Conservation (phyloP, 2,888 invertebrate genomes). For the Cryptocheilus praepositus region DNA sequence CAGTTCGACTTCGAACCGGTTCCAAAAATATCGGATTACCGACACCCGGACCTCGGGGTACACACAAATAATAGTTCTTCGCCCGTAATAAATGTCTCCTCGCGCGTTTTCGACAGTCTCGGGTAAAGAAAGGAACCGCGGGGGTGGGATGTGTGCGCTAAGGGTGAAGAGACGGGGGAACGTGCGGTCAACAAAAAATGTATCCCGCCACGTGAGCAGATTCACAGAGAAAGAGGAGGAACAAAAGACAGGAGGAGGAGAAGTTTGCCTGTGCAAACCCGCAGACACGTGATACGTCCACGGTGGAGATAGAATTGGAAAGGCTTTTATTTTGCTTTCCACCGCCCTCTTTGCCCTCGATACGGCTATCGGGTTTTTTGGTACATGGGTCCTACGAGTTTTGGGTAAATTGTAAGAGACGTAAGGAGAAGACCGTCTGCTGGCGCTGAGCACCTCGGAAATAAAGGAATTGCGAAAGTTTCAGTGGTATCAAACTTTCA, state of each 20-base stretch:
- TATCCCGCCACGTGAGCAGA: neutral
- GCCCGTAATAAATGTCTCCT: conserved; percentile 30
- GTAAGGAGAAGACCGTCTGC: too few relatives aligned
- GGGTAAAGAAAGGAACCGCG: conserved; percentile 3
- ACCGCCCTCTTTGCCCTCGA: too few relatives aligned
- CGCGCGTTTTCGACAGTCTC: conserved; percentile 16
- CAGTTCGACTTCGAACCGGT: conserved; percentile 22
- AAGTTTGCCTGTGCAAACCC: conserved; percentile 1
- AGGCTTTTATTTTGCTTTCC: neutral
- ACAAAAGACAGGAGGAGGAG: neutral
- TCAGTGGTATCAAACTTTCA: too few relatives aligned
- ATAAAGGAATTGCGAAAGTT: too few relatives aligned
- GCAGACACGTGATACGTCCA: conserved; percentile 1
- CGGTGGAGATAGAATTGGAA: conserved; percentile 1
- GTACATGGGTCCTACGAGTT: too few relatives aligned
- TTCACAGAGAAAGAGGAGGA: conserved; percentile 1
- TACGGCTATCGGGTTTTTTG: too few relatives aligned
- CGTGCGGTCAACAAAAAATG: neutral
- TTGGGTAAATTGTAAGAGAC: too few relatives aligned
- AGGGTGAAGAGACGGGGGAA: neutral
- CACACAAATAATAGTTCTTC: conserved; percentile 43
- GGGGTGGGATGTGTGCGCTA: neutral
- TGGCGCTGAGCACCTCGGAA: too few relatives aligned
- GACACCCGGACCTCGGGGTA: conserved; percentile 21
- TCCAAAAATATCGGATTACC: conserved; percentile 56